Conservation (phyloP, 23 tunicate genomes). For the Ciona savignyi region DNA sequence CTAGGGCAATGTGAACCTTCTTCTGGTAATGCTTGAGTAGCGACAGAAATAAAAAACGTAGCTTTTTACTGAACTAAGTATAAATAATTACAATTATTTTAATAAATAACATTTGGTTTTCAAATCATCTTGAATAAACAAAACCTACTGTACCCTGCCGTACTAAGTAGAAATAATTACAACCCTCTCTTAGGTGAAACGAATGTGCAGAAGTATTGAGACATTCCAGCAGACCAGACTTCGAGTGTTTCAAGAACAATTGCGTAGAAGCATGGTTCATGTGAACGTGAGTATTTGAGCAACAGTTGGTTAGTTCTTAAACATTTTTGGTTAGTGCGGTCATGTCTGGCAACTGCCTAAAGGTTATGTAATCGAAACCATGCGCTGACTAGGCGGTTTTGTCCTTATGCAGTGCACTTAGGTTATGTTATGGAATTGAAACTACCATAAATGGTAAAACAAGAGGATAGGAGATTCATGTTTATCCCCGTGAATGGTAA, state of each 20-base stretch:
- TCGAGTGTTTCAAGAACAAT: constrained; percentile 28
- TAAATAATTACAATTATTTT: too few relatives aligned
- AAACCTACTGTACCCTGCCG: too few relatives aligned
- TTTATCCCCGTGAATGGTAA: too few relatives aligned
- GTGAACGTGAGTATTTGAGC: constrained; percentile 27
- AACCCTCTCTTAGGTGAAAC: constrained; percentile 17
- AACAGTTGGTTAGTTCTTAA: neutral
- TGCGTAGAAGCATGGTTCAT: constrained; percentile 50
- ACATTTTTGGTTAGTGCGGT: neutral
- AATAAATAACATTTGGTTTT: too few relatives aligned
- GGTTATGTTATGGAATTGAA: too few relatives aligned
- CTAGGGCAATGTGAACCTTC: too few relatives aligned
- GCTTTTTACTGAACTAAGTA: too few relatives aligned
- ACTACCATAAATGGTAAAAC: too few relatives aligned
- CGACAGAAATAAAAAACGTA: too few relatives aligned
- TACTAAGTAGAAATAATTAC: neutral
- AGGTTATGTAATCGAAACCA: neutral
- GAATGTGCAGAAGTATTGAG: constrained; percentile 66
- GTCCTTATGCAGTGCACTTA: neutral
- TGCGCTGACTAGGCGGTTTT: neutral
- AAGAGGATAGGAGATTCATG: too few relatives aligned
- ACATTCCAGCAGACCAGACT: constrained; percentile 61
- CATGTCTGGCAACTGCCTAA: neutral
- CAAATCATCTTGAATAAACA: too few relatives aligned
- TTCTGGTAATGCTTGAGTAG: too few relatives aligned